phyloP scores from a whole-genome alignment of 2,888 invertebrate genomes.

The Mythimna vitellina region DNA sequence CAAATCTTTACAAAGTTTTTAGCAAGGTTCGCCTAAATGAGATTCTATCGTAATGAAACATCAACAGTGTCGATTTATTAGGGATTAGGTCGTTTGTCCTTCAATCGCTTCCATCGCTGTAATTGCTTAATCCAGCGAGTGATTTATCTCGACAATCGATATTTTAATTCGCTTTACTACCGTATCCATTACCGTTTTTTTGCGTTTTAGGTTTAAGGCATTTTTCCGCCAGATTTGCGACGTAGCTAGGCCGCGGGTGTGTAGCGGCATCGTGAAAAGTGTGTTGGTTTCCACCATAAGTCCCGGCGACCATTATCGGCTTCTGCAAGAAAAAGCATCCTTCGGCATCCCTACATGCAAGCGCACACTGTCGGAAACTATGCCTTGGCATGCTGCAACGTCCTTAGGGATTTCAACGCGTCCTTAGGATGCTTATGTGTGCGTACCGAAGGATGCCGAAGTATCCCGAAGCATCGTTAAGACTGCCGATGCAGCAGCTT shows the following conservation, averaged over 20 bases:
- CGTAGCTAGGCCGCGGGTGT: neutral
- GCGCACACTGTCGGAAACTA: too few species aligned
- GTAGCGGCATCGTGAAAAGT: neutral
- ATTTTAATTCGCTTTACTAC: conserved; percentile 7
- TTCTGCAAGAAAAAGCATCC: too few species aligned
- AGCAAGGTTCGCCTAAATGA: conserved; percentile 28
- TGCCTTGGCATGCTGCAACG: too few species aligned
- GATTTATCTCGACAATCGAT: conserved; percentile 47
- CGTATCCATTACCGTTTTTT: neutral
- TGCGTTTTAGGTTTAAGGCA: neutral
- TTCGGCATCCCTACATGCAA: too few species aligned
- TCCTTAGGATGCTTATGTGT: too few species aligned
- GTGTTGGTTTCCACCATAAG: neutral
- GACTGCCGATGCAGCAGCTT: too few species aligned
- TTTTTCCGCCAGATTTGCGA: neutral
- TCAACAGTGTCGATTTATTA: conserved; percentile 53
- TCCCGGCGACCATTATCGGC: too few species aligned
- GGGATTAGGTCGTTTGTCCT: conserved; percentile 49
- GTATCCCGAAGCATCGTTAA: too few species aligned
- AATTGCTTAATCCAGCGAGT: conserved; percentile 55
- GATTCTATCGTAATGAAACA: conserved; percentile 52
- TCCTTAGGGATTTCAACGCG: too few species aligned
- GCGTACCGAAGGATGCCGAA: too few species aligned
- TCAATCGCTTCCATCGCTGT: conserved; percentile 44
- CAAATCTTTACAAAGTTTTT: neutral